Evolutionary conservation across 64 coral and sea anemone species (phyloP).

Genomic region (Montipora efflorescens): DNA sequence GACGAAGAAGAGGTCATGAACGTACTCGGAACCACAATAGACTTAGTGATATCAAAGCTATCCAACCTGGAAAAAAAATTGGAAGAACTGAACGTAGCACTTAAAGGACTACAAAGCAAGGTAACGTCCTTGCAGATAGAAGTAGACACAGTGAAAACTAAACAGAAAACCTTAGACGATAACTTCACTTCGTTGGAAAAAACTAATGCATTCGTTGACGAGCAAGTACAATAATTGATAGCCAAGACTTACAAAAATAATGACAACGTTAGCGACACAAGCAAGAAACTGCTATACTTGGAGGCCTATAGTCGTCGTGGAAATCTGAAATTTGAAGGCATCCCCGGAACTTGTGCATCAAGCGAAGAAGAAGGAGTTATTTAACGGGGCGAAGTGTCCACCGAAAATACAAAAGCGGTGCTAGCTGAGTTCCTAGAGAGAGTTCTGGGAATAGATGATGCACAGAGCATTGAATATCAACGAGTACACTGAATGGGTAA

Average conservation of each 20-base stretch:
- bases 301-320: neutral
- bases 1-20: neutral
- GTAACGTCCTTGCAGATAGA: neutral
- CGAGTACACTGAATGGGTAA: constrained; percentile 7
- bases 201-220: neutral
- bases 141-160: neutral
- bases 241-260: neutral
- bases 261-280: neutral
- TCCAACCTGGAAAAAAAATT: neutral
- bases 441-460: neutral
- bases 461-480: constrained; percentile 1
- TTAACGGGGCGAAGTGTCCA: neutral
- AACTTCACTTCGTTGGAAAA: neutral
- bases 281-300: neutral
- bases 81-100: neutral
- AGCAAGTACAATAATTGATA: neutral
- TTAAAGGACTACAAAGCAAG: neutral
- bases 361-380: neutral
- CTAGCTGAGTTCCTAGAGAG: neutral
- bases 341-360: neutral
- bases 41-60: neutral
- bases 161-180: neutral
- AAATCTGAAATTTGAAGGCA: neutral
- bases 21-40: neutral
- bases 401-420: neutral